A percentile compares a stretch with the other conserved stretches of the same genome.
Conservation (phyloP, 2,888 invertebrate genomes). For the Sinodicranocentrus sp. region DNA sequence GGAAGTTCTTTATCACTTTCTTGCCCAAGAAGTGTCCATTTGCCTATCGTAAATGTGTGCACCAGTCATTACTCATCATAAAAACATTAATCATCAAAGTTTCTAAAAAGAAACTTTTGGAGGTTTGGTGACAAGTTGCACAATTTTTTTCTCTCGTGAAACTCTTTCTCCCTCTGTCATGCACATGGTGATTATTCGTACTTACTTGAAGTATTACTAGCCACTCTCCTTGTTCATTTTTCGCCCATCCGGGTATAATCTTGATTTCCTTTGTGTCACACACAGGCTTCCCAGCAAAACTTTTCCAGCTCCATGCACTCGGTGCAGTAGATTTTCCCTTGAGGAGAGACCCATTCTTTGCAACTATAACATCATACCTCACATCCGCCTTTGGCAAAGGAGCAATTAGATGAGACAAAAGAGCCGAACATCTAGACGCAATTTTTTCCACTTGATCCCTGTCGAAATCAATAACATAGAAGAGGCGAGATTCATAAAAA, state of each 20-base stretch:
- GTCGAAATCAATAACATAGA: constrained; percentile 48
- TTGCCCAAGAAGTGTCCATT: too few species aligned
- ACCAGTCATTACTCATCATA: neutral
- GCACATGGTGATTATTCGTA: neutral
- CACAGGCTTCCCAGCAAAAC: constrained; percentile 74
- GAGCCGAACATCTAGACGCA: constrained; percentile 74
- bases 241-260: constrained; percentile 75
- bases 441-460: constrained; percentile 74
- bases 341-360: constrained; percentile 62
- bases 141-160: neutral
- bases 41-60: too few species aligned
- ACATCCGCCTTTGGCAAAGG: constrained; percentile 76
- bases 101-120: too few species aligned
- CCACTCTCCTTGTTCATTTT: constrained; percentile 76
- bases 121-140: neutral
- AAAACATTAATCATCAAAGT: neutral
- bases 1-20: too few species aligned
- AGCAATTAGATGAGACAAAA: constrained; percentile 76
- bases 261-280: constrained; percentile 76
- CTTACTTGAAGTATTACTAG: constrained; percentile 76
- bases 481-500: constrained; percentile 45
- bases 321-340: constrained; percentile 58
- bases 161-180: neutral
- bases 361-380: constrained; percentile 58
- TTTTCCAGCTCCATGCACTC: constrained; percentile 75